phyloP scores from a whole-genome alignment of 1,140 invertebrate genomes.

The Zaprionus capensis region DNA sequence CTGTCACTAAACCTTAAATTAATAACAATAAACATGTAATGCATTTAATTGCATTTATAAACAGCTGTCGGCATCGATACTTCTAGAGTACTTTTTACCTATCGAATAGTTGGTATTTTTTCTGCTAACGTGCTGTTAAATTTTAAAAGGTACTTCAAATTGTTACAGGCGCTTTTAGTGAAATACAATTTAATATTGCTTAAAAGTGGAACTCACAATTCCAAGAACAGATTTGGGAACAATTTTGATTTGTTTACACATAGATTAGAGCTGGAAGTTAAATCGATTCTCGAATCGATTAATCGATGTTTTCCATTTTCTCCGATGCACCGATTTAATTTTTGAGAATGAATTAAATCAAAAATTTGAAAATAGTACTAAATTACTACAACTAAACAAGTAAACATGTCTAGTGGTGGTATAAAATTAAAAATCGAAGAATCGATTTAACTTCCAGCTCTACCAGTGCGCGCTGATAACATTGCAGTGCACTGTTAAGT shows the following conservation, averaged over 20 bases:
- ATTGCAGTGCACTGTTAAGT: slow-evolving; percentile 12
- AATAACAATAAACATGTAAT: no score
- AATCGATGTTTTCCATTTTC: no score
- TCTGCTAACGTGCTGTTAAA: not conserved
- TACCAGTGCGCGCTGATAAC: not conserved
- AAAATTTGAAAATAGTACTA: no score
- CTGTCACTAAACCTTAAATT: no score
- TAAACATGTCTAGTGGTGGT: no score
- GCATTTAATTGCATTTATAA: not conserved
- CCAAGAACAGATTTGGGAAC: not conserved
- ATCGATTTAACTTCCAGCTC: no score
- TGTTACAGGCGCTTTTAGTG: not conserved
- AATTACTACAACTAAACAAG: no score
- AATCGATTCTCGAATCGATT: no score
- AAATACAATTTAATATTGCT: not conserved
- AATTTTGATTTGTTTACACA: not conserved
- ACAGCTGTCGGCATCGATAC: not conserved
- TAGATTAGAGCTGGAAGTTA: not conserved
- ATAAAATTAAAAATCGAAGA: no score
- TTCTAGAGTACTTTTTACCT: not conserved
- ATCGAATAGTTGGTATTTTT: not conserved
- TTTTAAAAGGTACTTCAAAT: not conserved
- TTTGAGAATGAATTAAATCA: no score
- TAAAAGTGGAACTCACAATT: not conserved
- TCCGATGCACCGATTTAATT: no score